A percentile compares a stretch with the other conserved stretches of the same genome.
Conservation (phyloP, 2,113 vertebrate species). For the Dicentrarchus labrax region DNA sequence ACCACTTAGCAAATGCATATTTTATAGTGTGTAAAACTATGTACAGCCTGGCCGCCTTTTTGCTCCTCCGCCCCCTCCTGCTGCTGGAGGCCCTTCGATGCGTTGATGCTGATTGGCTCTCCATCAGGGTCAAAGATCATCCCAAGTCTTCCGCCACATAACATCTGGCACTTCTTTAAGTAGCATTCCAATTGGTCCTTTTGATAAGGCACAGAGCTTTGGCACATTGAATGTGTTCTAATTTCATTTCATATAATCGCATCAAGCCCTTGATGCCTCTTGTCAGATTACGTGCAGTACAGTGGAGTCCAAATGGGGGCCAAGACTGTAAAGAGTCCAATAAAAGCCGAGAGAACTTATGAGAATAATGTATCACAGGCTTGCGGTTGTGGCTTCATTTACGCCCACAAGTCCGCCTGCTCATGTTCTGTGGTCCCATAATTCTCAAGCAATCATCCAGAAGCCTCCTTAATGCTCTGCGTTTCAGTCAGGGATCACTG, state of each 20-base stretch:
- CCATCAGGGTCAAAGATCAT: constrained; percentile 52
- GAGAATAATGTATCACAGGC: constrained; percentile 67
- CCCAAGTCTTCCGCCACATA: constrained; percentile 23
- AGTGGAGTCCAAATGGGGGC: constrained; percentile 46
- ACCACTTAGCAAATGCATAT: constrained; percentile 87
- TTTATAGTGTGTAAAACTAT: constrained; percentile 83
- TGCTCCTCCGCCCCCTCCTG: constrained; percentile 10
- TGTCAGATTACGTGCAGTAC: constrained; percentile 68
- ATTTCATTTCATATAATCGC: constrained; percentile 67
- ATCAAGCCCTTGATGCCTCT: constrained; percentile 60
- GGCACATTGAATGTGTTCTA: constrained; percentile 58
- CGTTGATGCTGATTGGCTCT: constrained; percentile 16
- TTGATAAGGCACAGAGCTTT: constrained; percentile 59
- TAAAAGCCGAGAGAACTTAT: constrained; percentile 69
- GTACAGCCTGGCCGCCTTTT: constrained; percentile 58
- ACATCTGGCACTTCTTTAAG: constrained; percentile 55
- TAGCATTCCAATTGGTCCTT: constrained; percentile 42
- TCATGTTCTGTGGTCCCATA: constrained; percentile 54
- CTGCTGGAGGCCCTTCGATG: constrained; percentile 3
- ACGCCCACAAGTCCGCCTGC: constrained; percentile 45
- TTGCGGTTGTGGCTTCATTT: constrained; percentile 60
- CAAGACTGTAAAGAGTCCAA: constrained; percentile 63
- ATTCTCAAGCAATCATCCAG: constrained; percentile 67
- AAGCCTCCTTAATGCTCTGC: constrained; percentile 63
- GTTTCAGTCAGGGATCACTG: constrained; percentile 56